These are phyloP conservation scores for Griposia aprilina DNA, from an alignment of 2,888 invertebrate species.

Conservation along the genomic window DNA sequence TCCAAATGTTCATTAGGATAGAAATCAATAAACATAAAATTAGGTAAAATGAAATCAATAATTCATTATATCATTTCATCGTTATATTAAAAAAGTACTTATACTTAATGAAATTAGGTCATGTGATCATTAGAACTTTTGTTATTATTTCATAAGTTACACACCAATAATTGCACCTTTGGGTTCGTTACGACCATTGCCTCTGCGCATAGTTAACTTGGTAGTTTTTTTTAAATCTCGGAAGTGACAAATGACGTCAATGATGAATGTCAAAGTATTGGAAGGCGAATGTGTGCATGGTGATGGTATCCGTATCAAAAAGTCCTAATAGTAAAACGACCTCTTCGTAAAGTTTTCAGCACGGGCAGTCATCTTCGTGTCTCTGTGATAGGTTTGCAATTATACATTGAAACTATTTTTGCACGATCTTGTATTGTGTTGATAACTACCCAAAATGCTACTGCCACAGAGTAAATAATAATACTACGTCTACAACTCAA, in stretches of 20 bases:
- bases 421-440: not conserved
- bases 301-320: not conserved
- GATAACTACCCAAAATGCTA: not conserved
- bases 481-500: not conserved
- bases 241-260: not conserved
- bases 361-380: constrained; percentile 91
- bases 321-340: not conserved
- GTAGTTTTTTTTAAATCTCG: too few relatives aligned
- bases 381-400: not conserved
- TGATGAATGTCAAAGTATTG: not conserved
- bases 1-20: too few relatives aligned
- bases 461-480: not conserved
- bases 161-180: too few relatives aligned
- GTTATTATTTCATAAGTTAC: too few relatives aligned
- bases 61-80: too few relatives aligned
- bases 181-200: constrained; percentile 91
- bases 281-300: not conserved
- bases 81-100: too few relatives aligned
- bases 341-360: constrained; percentile 93
- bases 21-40: too few relatives aligned
- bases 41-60: too few relatives aligned
- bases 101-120: too few relatives aligned
- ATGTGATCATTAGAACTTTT: too few relatives aligned
- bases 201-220: constrained; percentile 95
- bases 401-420: not conserved